Base-by-base conservation (phyloP, 1,140 invertebrate species). In the Trichonephila clavipes region DNA sequence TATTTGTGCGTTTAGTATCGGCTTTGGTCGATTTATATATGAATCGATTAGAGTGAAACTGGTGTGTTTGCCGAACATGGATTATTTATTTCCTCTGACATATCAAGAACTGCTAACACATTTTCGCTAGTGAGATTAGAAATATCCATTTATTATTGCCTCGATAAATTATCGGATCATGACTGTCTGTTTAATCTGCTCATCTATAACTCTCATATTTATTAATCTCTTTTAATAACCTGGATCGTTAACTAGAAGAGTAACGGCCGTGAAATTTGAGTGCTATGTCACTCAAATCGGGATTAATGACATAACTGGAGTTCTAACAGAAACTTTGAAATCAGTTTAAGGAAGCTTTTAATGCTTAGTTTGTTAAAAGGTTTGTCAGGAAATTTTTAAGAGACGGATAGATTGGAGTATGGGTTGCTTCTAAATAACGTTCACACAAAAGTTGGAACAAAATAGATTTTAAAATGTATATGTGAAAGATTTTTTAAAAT, bases 101-200 rank as follows among this genome's bases (percentile, higher is more conserved):
- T n/a, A n/a, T 28, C 66, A 69, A 69, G 66, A 28, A 69, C 66
- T 69, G 66, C 66, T 69, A 69, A 69, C 66, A 69, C 24, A 69
- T 69, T 69, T 69, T 69, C 24, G n/a, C 1, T 69, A 51, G 66
- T 69, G n/a, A 69, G 66, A 69, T 69, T 69, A 69, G 66, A 28
- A 69, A n/a, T 69, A 69, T 69, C 24, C 24, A 69, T 69, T 69
- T n/a, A 24, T 14, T n/a, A 24, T 69, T n/a, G n/a, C 66, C 66
- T 12, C 21, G 51, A 51, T 51, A 51, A 51, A 51, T 51, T 51
- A 51, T 51, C 51, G 51, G 10, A 51, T 51, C n/a, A 24, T 69
- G 66, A n/a, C 66, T 28, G 24, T 12, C n/a, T 10, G 6, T 14
- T 69, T 12, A n/a, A 69, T 12, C n/a, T n/a, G 66, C 24, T 69